Base-by-base conservation (phyloP, 1,140 invertebrate genomes). In the Danaus melanippus region DNA sequence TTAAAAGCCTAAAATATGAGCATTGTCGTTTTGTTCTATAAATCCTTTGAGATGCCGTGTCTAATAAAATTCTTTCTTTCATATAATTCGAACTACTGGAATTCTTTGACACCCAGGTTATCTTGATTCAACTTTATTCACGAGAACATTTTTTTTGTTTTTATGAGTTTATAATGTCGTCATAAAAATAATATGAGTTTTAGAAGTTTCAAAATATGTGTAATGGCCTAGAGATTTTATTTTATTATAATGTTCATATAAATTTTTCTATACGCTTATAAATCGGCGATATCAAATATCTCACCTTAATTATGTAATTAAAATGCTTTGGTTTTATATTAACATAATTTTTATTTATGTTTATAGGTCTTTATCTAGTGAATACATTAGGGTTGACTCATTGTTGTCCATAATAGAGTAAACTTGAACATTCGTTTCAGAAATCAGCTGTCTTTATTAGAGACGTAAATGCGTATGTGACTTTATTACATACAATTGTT, bases 401-500 rank as follows among this genome's bases (percentile, higher is more conserved):
- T 45, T n/a, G 39, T 50, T 42, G 50, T 46, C 42, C 47, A 53
- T 45, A 54, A 57, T 55, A 41, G 44, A 45, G 40, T 15, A 50
- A 59, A 50, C n/a, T 50, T 9, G 9, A 40, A 50, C 41, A 12
- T n/a, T 46, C 50, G 21, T 52, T 53, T 51, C 48, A 44, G n/a
- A 54, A 62, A 69, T 67, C 60, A 61, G 52, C 56, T 64, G 67
- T 62, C 61, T 60, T 58, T 59, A 64, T 47, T 56, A 49, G 17
- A 47, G 17, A 61, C 54, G 53, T 55, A 46, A 10, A 43, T 54
- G 54, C 59, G 56, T 62, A 59, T 54, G 60, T 69, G 53, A 67
- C 59, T 73, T 73, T 69, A 75, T 79, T 76, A 71, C 70, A 67
- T 69, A 68, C 71, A 79, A 77, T 79, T 81, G 74, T 79, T 73